These are phyloP conservation scores for Etheostoma spectabile DNA, from an alignment of 2,113 vertebrate species.

Conservation along the genomic window DNA sequence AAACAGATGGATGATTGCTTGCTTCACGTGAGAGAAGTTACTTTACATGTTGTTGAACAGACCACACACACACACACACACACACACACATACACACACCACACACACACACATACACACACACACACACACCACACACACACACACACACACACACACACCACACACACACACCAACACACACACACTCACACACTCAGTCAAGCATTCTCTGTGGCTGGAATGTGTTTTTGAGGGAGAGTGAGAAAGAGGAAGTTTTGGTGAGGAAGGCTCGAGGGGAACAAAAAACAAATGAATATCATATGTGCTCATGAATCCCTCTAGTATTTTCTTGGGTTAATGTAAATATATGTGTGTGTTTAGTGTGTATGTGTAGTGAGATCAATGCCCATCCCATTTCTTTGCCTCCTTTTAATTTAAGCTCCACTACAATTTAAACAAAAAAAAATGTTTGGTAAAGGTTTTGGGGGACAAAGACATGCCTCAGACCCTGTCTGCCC, in stretches of 20 bases:
- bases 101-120: constrained; percentile 47
- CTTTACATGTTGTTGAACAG: constrained; percentile 56
- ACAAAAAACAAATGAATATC: constrained; percentile 24
- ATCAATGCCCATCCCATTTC: not conserved
- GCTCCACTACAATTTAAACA: constrained; percentile 1
- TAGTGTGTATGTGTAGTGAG: not conserved
- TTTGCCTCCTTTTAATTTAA: not conserved
- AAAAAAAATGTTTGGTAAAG: not conserved
- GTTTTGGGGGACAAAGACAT: not conserved
- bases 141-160: constrained; percentile 61
- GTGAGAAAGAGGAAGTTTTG: constrained; percentile 63
- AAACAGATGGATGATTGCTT: constrained; percentile 43
- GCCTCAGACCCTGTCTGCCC: not conserved
- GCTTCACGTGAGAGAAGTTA: constrained; percentile 62
- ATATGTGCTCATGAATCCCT: not conserved
- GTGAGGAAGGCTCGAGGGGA: constrained; percentile 7
- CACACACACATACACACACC: constrained; percentile 68
- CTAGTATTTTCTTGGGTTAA: not conserved
- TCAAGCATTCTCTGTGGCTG: constrained; percentile 64
- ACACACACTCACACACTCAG: constrained; percentile 63
- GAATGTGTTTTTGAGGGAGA: constrained; percentile 71
- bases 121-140: constrained; percentile 46
- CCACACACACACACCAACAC: constrained; percentile 50
- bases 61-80: constrained; percentile 70
- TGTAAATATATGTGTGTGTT: not conserved